phyloP scores from a whole-genome alignment of 1,140 invertebrate species.

The Anastrepha obliqua region DNA sequence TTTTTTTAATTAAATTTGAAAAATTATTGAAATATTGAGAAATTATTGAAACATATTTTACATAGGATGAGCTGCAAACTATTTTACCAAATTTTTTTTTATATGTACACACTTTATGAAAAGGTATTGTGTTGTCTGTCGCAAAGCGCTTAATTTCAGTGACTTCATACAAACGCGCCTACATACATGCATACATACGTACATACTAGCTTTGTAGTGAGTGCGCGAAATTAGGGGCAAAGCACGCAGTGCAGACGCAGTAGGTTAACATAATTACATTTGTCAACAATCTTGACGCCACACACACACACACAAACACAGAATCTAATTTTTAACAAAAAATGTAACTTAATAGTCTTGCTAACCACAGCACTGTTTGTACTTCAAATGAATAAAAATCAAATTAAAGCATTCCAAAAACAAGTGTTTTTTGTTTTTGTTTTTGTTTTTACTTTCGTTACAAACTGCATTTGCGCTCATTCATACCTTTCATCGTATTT shows the following conservation, averaged over 20 bases:
- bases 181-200: no score
- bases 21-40: no score
- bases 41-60: no score
- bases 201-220: no score
- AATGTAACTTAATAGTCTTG: slow-evolving; percentile 11
- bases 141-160: no score
- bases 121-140: no score
- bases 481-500: background rate
- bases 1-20: no score
- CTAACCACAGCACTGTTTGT: slow-evolving; percentile 9
- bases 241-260: background rate
- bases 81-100: no score
- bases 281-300: background rate
- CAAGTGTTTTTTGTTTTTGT: background rate
- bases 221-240: background rate
- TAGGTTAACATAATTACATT: background rate
- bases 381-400: background rate
- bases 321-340: slow-evolving; percentile 25
- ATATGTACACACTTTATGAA: no score
- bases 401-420: slow-evolving; percentile 24
- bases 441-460: background rate
- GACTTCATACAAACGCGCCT: no score
- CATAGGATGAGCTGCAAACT: no score
- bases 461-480: no score
- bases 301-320: background rate